A percentile compares a stretch with the other conserved stretches of the same genome.
Evolutionary conservation across 2,888 invertebrate species (phyloP).

Genomic region (Helleia helle): DNA sequence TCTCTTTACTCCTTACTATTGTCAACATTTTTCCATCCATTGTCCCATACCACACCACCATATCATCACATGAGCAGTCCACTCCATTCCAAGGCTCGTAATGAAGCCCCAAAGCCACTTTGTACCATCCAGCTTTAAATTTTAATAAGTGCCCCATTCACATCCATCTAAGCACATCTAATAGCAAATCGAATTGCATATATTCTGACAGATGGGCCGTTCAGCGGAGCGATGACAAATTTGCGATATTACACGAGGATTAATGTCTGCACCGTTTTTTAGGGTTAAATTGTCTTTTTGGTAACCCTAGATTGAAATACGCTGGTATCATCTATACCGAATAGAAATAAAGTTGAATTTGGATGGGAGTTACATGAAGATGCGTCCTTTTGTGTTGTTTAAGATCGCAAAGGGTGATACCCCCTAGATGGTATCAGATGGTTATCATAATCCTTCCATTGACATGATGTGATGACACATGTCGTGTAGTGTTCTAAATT

Average conservation of each 20-base stretch:
- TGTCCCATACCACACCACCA: too few species aligned
- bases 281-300: slow-evolving; percentile 73
- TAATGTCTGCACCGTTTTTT: slow-evolving; percentile 71
- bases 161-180: slow-evolving; percentile 37
- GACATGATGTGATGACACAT: slow-evolving; percentile 74
- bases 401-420: slow-evolving; percentile 70
- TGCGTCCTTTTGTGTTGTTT: slow-evolving; percentile 35
- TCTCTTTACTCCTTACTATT: too few species aligned
- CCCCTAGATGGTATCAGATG: slow-evolving; percentile 69
- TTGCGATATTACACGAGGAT: slow-evolving; percentile 73
- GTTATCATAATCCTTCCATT: slow-evolving; percentile 74
- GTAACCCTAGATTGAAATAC: slow-evolving; percentile 39
- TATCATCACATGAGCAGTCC: too few species aligned
- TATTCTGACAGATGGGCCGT: slow-evolving; percentile 57
- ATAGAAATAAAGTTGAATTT: slow-evolving; percentile 26
- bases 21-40: too few species aligned
- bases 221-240: slow-evolving; percentile 66
- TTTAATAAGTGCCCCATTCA: slow-evolving; percentile 31
- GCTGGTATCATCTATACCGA: slow-evolving; percentile 21
- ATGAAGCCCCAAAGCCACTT: too few species aligned
- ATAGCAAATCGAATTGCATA: slow-evolving; percentile 61
- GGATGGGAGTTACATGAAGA: slow-evolving; percentile 19
- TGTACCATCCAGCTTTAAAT: slow-evolving; percentile 17
- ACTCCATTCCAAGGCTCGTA: too few species aligned
- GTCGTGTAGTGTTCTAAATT: slow-evolving; percentile 66